Evolutionary conservation across 2,888 invertebrate species (phyloP).

Genomic region (Eupelmus urozonus): DNA sequence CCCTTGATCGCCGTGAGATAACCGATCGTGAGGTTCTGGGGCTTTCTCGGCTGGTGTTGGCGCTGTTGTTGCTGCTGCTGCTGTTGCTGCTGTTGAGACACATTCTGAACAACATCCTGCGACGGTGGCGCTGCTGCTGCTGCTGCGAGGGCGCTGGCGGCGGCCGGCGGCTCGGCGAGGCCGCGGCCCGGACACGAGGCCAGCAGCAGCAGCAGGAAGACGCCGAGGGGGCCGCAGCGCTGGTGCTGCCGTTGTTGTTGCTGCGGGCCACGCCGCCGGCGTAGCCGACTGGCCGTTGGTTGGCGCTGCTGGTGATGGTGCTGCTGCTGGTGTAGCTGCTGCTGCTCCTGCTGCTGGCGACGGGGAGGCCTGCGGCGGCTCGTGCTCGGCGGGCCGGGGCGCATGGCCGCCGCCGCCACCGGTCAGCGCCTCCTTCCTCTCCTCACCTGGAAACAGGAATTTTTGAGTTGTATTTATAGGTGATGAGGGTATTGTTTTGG

Average conservation of each 20-base stretch:
- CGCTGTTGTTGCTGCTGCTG: slow-evolving; percentile 12
- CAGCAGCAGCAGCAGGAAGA: slow-evolving; percentile 82
- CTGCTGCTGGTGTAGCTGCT: slow-evolving; percentile 62
- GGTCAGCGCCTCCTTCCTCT: slow-evolving; percentile 75
- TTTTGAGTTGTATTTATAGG: neutral
- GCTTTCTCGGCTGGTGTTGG: slow-evolving; percentile 60
- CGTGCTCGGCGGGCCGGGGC: slow-evolving; percentile 80
- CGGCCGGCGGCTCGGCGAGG: slow-evolving; percentile 65
- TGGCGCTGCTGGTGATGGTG: slow-evolving; percentile 63
- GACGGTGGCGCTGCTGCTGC: slow-evolving; percentile 54
- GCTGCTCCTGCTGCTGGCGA: slow-evolving; percentile 69
- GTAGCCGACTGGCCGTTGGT: no score
- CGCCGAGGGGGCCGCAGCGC: slow-evolving; percentile 77
- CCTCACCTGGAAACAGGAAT: slow-evolving; percentile 68
- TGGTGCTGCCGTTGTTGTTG: slow-evolving; percentile 72
- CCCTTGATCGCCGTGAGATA: slow-evolving; percentile 91
- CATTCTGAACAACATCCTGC: no score
- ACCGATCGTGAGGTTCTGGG: slow-evolving; percentile 85
- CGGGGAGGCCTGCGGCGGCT: slow-evolving; percentile 78
- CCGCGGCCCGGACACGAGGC: slow-evolving; percentile 73
- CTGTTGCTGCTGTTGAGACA: slow-evolving; percentile 50
- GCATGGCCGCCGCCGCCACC: slow-evolving; percentile 81
- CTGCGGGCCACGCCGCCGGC: slow-evolving; percentile 71
- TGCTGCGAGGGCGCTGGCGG: slow-evolving; percentile 35
- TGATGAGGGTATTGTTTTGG: neutral